Evolutionary conservation across 2,888 invertebrate species (phyloP), one percentile per base, ranked within the genome.

Genomic region (Mycalesis mineus): DNA sequence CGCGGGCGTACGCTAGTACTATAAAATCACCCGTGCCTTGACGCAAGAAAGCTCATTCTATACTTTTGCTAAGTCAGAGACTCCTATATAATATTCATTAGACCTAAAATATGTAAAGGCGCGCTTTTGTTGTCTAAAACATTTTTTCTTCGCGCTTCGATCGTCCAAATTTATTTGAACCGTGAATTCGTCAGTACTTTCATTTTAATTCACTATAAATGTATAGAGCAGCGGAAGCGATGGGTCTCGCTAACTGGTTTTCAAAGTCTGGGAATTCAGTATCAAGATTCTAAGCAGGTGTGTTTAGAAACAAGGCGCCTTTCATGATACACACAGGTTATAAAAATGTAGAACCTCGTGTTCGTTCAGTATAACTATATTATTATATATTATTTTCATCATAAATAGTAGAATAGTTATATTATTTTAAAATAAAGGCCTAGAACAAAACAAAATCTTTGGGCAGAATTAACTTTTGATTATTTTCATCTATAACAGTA

Each of bases 281-380:
- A 85, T 85, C 78, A 77, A 74, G 78, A 86, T 86, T 87, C 87
- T 81, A 82, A 80, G 83, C 88, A 88, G 88, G 87, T 88, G 86
- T 82, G 75, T 78, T 81, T 79, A 78, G 78, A 82, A 77, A 79
- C 78, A 79, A 80, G 81, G 78, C 81, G 79, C 79, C 79, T 74
- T 73, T 76, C 68, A 66, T 69, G 14, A 71, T 42, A 84, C 80
- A 78, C 67, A 84, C 60, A 28, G 71, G 1, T 5, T 9, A 49
- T 22, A 44, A 47, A 48, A 41, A 41, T 37, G 15, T 9, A 45
- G 9, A 40, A 28, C 22, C 8, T 15, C 29, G 14, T 15, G 14
- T n/a, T n/a, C n/a, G n/a, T n/a, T n/a, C n/a, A n/a, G n/a, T n/a
- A n/a, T n/a, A n/a, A n/a, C n/a, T n/a, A n/a, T n/a, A n/a, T n/a